Evolutionary conservation across 2,888 invertebrate species (phyloP), one percentile per base, ranked within the genome.

Genomic region (Pammene aurita): DNA sequence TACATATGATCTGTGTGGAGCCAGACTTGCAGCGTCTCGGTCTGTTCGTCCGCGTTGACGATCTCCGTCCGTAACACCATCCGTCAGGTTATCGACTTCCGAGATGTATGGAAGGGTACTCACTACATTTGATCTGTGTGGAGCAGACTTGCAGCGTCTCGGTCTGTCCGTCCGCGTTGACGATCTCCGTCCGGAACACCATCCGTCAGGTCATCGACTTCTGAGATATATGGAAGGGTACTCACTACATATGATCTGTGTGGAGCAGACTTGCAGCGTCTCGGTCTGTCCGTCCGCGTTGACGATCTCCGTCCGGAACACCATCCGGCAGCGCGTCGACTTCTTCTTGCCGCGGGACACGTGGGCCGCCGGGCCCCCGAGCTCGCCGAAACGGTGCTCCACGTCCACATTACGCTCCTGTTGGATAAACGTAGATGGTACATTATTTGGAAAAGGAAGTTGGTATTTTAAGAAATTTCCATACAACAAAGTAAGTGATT

Each of bases 371-470:
- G 70, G 70, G 38, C 91, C 93, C 0, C 95, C 95, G 65, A 96
- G 93, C 78, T 97, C 97, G 0, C 97, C 97, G 87, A 98, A 97
- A 72, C 98, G 80, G 73, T 92, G 92, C 77, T 92, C 92, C 26
- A 99, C 98, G 87, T 99, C 98, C 34, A 98, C 98, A 89, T 98
- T 98, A 75, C 98, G 94, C 85, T 98, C 98, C 94, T 94, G 76
- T 0, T 69, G 44, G 11, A 38, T n/a, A 13, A 46, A 14, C 14
- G 10, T 50, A 16, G 1, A 2, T 16, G 13, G 16, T 16, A 50
- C 18, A 18, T 50, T 50, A 16, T 26, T 26, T 2, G 26, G 26
- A 26, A 4, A 26, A 26, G 26, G 26, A 26, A 2, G 4, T 26
- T 26, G 26, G 26, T 26, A 26, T 26, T 26, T 26, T 26, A 26